Base-by-base conservation (phyloP, 2,113 vertebrate genomes). In the Gymnarchus niloticus region DNA sequence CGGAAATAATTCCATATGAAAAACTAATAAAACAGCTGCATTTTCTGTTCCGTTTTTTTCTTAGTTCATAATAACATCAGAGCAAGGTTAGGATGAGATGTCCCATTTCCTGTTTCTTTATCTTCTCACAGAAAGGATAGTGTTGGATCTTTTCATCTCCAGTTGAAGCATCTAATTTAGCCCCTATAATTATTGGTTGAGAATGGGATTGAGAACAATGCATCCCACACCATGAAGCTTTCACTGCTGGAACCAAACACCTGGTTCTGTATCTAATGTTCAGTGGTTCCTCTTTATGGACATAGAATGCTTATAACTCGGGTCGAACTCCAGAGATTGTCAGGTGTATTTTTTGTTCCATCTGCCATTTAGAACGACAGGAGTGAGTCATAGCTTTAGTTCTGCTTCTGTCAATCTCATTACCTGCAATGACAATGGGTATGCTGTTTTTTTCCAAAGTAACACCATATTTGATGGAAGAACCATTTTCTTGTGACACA, bases 171-270 rank as follows among this genome's bases (percentile, higher is more conserved):
- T 73, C 65, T 73, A 10, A 73, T 73, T 73, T 73, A 73, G 65
- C 37, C 65, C 65, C 41, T 33, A 41, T 73, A 69, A 69, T 69
- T 37, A 73, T 41, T 73, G 65, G 41, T 73, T 28, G 65, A 6
- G 33, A 73, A n/a, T 17, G 33, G 14, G 65, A 73, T 37, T 73
- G 14, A 6, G 65, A 5, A 73, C 65, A 73, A 73, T 73, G 14
- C 65, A 73, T 73, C 65, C 65, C 28, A 73, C 33, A 73, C 65
- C 65, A 41, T 73, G 33, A 73, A 73, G 65, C 65, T 73, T 73
- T 73, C 65, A 41, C 65, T 6, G 65, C 6, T 41, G 65, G 33
- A 73, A 41, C 65, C 65, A 73, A 33, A 41, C 65, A 73, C 65
- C 65, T 17, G 41, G 65, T 73, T 41, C 65, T 73, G 33, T 73